Percentiles rank a stretch among this genome's conserved stretches.
Evolutionary conservation across 2,113 vertebrate genomes (phyloP).

Genomic region (Elephas maximus): DNA sequence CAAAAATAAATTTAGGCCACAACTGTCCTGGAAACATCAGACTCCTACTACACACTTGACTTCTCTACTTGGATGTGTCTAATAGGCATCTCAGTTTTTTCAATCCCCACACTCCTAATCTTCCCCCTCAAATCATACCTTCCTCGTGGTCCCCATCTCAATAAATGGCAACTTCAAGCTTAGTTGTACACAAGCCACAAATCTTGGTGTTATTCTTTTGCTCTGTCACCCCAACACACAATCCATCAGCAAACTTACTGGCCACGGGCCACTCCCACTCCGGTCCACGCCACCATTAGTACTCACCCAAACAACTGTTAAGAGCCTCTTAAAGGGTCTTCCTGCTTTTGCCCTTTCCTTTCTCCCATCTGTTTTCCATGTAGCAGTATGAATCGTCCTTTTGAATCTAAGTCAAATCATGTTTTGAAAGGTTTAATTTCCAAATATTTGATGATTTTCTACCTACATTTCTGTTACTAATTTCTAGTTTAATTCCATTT

Average conservation of each 20-base stretch:
- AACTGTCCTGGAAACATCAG: background rate
- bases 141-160: background rate
- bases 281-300: accelerated
- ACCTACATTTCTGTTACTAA: background rate
- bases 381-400: background rate
- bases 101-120: background rate
- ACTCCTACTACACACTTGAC: background rate
- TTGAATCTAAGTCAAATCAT: background rate
- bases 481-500: slow-evolving; percentile 19
- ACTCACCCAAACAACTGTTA: background rate
- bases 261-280: accelerated
- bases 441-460: background rate
- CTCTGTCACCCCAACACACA: background rate
- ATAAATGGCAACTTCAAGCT: background rate
- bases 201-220: background rate
- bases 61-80: accelerated
- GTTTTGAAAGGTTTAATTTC: slow-evolving; percentile 1
- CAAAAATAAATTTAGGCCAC: accelerated
- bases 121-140: background rate
- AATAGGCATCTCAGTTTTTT: background rate
- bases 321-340: accelerated
- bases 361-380: background rate
- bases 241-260: background rate
- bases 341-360: background rate
- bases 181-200: background rate